phyloP scores from a whole-genome alignment of 2,888 invertebrate genomes.

The Leptura quadrifasciata region DNA sequence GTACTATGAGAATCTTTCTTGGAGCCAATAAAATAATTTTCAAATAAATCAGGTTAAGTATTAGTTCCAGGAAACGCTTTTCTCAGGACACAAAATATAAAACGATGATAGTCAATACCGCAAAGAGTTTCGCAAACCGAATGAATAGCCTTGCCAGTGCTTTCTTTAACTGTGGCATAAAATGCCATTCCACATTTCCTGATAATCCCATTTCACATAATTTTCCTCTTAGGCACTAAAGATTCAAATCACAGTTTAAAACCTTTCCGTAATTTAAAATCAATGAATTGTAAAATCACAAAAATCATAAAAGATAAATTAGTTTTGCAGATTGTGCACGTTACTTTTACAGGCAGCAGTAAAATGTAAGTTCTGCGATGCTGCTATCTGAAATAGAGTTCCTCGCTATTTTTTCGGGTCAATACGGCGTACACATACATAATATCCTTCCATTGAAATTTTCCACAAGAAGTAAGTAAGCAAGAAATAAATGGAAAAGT shows the following conservation, averaged over 20 bases:
- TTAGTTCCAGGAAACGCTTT: background rate
- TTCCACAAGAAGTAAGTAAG: constrained; percentile 10
- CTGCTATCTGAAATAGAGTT: background rate
- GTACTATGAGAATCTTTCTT: background rate
- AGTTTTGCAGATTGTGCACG: constrained; percentile 3
- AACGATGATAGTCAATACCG: background rate
- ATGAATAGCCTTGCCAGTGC: background rate
- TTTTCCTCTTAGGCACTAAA: constrained; percentile 4
- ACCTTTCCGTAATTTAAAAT: background rate
- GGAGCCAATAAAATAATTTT: background rate
- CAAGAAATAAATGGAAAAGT: constrained; percentile 29
- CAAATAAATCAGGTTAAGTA: background rate
- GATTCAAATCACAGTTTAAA: constrained; percentile 7
- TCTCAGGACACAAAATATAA: background rate
- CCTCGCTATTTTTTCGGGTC: background rate
- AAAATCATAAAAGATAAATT: constrained; percentile 7
- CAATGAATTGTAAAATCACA: constrained; percentile 4
- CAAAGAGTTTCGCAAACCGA: background rate
- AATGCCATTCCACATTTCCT: background rate
- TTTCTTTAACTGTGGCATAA: background rate
- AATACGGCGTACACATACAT: background rate
- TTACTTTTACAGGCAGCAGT: background rate
- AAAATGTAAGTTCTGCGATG: background rate
- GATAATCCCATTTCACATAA: background rate
- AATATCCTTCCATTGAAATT: background rate